These are phyloP conservation scores for Pipistrellus pygmaeus DNA, from an alignment of 2,797 vertebrate genomes.

Conservation along the genomic window DNA sequence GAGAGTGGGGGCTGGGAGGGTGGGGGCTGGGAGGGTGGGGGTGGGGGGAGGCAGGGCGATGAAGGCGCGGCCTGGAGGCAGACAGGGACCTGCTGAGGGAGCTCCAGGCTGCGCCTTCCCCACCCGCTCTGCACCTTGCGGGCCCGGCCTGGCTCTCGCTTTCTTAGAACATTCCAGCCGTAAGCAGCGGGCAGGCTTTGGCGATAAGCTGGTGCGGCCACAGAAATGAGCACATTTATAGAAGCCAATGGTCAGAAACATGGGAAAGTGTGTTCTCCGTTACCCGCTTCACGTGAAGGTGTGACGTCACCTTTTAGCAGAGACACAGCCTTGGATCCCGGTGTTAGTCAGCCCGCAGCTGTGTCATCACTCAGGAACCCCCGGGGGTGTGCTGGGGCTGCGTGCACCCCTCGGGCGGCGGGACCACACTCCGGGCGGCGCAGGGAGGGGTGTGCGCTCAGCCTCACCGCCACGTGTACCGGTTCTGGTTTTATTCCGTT, in stretches of 20 bases:
- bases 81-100: too few species aligned
- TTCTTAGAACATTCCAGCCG: not conserved
- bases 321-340: not conserved
- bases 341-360: not conserved
- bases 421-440: not conserved
- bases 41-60: too few species aligned
- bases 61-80: not conserved
- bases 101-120: too few species aligned
- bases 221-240: not conserved
- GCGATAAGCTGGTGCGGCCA: not conserved
- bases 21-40: too few species aligned
- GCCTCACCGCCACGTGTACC: not conserved
- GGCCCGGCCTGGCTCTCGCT: not conserved
- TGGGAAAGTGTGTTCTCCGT: not conserved
- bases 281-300: not conserved
- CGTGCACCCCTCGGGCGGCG: not conserved
- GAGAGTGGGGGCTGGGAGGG: too few species aligned
- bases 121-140: not conserved
- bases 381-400: too few species aligned
- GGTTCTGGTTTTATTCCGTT: not conserved
- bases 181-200: not conserved
- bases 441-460: not conserved
- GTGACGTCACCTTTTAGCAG: not conserved
- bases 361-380: not conserved
- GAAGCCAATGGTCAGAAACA: not conserved